phyloP scores from a whole-genome alignment of 2,888 invertebrate species.

The Shargacucullia verbasci region DNA sequence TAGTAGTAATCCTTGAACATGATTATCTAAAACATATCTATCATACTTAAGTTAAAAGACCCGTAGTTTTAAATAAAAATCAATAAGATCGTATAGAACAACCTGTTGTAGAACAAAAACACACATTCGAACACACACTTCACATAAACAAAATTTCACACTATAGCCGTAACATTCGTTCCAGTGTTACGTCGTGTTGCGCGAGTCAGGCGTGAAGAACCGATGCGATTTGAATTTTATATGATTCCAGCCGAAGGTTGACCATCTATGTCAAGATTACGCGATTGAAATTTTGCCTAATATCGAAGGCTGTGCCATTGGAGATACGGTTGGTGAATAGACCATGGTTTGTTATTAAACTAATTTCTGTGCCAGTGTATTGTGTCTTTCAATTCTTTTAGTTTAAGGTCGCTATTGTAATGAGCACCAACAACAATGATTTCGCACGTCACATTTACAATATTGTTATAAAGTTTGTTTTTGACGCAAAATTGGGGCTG shows the following conservation, averaged over 20 bases:
- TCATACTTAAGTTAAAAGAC: no score
- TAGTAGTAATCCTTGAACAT: no score
- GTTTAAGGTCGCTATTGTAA: slow-evolving; percentile 26
- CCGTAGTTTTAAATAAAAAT: no score
- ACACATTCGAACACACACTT: slow-evolving; percentile 1
- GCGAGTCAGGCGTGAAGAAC: slow-evolving; percentile 35
- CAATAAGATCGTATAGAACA: background rate
- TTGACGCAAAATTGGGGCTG: no score
- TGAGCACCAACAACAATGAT: slow-evolving; percentile 8
- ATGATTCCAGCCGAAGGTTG: slow-evolving; percentile 49
- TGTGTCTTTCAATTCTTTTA: slow-evolving; percentile 22
- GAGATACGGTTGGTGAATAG: slow-evolving; percentile 25
- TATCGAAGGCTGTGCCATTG: slow-evolving; percentile 42
- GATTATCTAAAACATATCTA: no score
- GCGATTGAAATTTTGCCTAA: slow-evolving; percentile 43
- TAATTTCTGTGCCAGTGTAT: slow-evolving; percentile 14
- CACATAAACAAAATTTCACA: slow-evolving; percentile 14
- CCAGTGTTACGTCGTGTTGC: slow-evolving; percentile 21
- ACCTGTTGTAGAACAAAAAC: slow-evolving; percentile 12
- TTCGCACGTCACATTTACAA: slow-evolving; percentile 20
- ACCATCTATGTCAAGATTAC: slow-evolving; percentile 51
- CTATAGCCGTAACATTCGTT: slow-evolving; percentile 35
- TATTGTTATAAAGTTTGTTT: slow-evolving; percentile 3
- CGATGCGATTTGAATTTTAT: slow-evolving; percentile 36
- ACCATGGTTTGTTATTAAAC: slow-evolving; percentile 3